These are phyloP conservation scores for Varecia variegata DNA, from an alignment of 2,797 vertebrate genomes.

Conservation along the genomic window DNA sequence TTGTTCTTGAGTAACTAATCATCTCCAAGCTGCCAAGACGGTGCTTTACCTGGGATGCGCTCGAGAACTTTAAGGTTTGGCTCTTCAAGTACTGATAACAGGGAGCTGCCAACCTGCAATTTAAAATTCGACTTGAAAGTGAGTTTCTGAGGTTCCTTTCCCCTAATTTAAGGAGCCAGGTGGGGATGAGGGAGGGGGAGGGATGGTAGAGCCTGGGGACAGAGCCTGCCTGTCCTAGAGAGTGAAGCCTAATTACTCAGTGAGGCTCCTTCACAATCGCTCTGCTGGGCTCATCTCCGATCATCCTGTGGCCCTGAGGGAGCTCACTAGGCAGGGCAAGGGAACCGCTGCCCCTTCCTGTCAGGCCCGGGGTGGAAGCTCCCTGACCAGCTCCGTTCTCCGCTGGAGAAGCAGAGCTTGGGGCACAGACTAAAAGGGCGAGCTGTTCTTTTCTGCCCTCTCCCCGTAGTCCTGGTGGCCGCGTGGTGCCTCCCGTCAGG, in stretches of 20 bases:
- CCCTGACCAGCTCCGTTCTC: accelerated
- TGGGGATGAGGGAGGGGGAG: neutral
- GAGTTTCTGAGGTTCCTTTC: conserved; percentile 51
- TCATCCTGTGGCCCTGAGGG: neutral
- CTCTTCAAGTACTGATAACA: conserved; percentile 43
- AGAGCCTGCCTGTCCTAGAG: conserved; percentile 35
- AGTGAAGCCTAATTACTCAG: neutral
- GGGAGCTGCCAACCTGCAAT: neutral
- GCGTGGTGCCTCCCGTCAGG: neutral
- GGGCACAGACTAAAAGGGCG: neutral
- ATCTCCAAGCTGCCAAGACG: conserved; percentile 49
- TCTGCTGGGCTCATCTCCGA: neutral
- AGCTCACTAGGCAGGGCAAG: neutral
- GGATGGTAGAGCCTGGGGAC: neutral
- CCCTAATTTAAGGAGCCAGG: neutral
- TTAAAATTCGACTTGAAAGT: conserved; percentile 24
- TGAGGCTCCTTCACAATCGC: neutral
- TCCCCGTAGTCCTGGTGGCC: neutral
- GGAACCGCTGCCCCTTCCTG: neutral
- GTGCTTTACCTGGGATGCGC: neutral
- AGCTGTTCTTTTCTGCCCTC: neutral
- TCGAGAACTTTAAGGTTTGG: conserved; percentile 47
- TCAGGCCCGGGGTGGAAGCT: neutral
- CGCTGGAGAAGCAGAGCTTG: accelerated
- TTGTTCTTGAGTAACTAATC: conserved; percentile 64